A percentile compares a stretch with the other conserved stretches of the same genome.
phyloP scores from a whole-genome alignment of 30 jellyfish, hydroid and myxozoan genomes.

The Cassiopea xamachana region DNA sequence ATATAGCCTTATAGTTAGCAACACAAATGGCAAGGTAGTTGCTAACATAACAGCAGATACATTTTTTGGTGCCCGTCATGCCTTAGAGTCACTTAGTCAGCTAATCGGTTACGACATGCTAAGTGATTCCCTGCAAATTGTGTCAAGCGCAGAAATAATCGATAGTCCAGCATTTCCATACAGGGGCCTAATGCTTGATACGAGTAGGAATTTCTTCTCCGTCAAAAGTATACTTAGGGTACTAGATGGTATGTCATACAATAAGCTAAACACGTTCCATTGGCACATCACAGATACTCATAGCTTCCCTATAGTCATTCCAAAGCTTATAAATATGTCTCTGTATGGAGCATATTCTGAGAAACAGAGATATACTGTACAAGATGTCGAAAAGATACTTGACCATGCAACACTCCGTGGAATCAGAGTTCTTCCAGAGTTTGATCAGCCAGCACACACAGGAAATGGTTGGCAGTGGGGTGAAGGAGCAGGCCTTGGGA shows the following conservation, averaged over 20 bases:
- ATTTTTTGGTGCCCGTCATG: slow-evolving; percentile 91
- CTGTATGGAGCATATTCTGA: slow-evolving; percentile 68
- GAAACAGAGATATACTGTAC: slow-evolving; percentile 43
- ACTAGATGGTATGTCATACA: slow-evolving; percentile 75
- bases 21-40: not conserved
- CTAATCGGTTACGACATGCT: slow-evolving; percentile 68
- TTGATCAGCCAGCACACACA: slow-evolving; percentile 84
- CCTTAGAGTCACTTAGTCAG: slow-evolving; percentile 85
- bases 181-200: slow-evolving; percentile 80
- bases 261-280: slow-evolving; percentile 70
- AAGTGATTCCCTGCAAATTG: slow-evolving; percentile 80
- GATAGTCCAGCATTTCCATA: slow-evolving; percentile 70
- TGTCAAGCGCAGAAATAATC: slow-evolving; percentile 60
- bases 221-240: slow-evolving; percentile 43
- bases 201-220: slow-evolving; percentile 74
- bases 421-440: slow-evolving; percentile 76
- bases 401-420: slow-evolving; percentile 57
- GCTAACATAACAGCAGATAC: slow-evolving; percentile 66
- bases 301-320: slow-evolving; percentile 62
- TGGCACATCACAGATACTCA: slow-evolving; percentile 79
- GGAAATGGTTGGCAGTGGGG: slow-evolving; percentile 84
- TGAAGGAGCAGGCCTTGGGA: slow-evolving; percentile 57
- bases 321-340: slow-evolving; percentile 47
- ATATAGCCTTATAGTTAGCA: slow-evolving; percentile 41
- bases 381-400: slow-evolving; percentile 40